Evolutionary conservation across 2,888 invertebrate species (phyloP).

Genomic region (Eremobia ochroleuca): DNA sequence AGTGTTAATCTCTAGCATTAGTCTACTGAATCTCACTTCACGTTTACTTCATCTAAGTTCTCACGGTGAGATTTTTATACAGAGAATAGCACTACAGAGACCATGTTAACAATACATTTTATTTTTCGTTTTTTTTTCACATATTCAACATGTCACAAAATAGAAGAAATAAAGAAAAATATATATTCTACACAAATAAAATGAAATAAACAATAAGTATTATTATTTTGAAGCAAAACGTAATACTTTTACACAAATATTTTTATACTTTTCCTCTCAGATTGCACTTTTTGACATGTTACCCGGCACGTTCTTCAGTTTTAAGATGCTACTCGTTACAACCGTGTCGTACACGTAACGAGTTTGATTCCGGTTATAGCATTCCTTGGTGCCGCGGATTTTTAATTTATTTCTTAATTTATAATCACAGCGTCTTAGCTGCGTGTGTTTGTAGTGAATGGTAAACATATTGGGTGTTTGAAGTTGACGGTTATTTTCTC

Average conservation of each 20-base stretch:
- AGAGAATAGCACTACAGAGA: too few relatives aligned
- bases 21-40: too few relatives aligned
- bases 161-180: background rate
- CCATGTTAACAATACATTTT: background rate
- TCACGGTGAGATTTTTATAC: too few relatives aligned
- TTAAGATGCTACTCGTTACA: background rate
- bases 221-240: background rate
- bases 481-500: background rate
- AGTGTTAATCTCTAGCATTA: too few relatives aligned
- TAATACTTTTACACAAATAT: background rate
- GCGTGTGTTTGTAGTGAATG: background rate
- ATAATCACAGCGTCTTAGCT: background rate
- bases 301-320: background rate
- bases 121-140: background rate
- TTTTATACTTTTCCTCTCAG: background rate
- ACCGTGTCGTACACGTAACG: background rate
- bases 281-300: background rate
- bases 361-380: background rate
- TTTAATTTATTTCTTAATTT: conserved; percentile 6
- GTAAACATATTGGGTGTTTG: background rate
- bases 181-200: background rate
- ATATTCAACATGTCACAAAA: background rate
- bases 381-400: background rate
- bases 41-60: too few relatives aligned
- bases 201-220: background rate